Evolutionary conservation across 2,888 invertebrate species (phyloP), one percentile per base, ranked within the genome.

Genomic region (Harpagoxenus sublaevis): DNA sequence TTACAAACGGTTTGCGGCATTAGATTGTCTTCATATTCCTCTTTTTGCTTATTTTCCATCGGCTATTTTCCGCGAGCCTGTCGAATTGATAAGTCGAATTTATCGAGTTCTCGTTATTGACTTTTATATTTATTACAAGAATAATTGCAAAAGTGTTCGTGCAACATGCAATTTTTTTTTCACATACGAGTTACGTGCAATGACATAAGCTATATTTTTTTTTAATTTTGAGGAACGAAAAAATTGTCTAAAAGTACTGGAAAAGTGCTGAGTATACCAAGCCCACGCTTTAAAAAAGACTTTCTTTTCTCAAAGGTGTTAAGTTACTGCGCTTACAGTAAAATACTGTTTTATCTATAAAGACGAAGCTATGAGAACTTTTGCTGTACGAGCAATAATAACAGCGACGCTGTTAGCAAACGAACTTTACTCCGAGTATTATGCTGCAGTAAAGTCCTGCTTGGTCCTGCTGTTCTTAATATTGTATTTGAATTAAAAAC

Each of bases 1-100:
- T 84, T 87, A 78, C 87, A 85, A 90, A 90, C 85, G 90, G 90
- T 89, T 83, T 88, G 57, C 57, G 78, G 73, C 84, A 84, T 88
- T 88, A 84, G 88, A 86, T 82, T 77, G 48, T 83, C 87, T 79
- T 89, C 85, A 79, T 66, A 48, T 51, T 79, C 78, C 83, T 79
- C 53, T 84, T 82, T 83, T 79, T 57, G 31, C 39, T 18, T 66
- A 78, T 60, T 83, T 78, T 85, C 45, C 48, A 48, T 57, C 18
- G 45, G 6, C 23, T 23, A 23, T 23, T 23, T 23, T 23, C 23
- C 10, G 9, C 31, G 23, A 31, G 10, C 28, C 15, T n/a, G 45
- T 60, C 45, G 45, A 48, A 79, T 48, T 60, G 70, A 8, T 70
- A 9, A 15, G 12, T 12, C 28, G 39, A 8, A 48, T 63, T 45